phyloP scores from a whole-genome alignment of 1,140 invertebrate genomes.

The Trachelipus rathkii region DNA sequence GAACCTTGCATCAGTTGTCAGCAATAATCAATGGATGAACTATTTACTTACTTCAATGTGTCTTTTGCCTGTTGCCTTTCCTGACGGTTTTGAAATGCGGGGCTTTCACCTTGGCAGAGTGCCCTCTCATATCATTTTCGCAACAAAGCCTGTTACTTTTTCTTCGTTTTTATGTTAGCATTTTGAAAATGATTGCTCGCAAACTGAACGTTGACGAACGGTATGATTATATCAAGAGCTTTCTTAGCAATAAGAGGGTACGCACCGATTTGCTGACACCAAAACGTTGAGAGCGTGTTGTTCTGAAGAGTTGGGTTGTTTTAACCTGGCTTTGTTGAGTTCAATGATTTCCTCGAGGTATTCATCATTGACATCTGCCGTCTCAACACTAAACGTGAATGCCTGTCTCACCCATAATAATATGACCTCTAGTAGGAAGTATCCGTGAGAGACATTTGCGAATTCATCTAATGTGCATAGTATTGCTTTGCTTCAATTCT shows the following conservation, averaged over 20 bases:
- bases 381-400: not conserved
- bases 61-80: no score
- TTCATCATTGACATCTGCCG: not conserved
- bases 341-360: constrained; percentile 10
- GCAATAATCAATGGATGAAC: no score
- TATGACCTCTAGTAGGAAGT: constrained; percentile 22
- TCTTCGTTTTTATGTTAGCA: constrained; percentile 29
- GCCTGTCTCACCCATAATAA: no score
- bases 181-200: constrained; percentile 28
- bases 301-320: constrained; percentile 4
- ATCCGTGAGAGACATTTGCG: constrained; percentile 26
- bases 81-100: no score
- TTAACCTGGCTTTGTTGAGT: not conserved
- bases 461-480: constrained; percentile 14
- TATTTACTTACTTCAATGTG: no score
- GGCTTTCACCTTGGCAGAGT: no score
- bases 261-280: no score
- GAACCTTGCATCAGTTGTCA: no score
- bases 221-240: not conserved
- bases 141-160: constrained; percentile 2
- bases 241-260: constrained; percentile 2
- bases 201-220: constrained; percentile 18
- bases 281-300: no score
- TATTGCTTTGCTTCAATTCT: constrained; percentile 23
- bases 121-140: no score